Conservation (phyloP, 2,113 vertebrate species). For the Lophura nycthemera region DNA sequence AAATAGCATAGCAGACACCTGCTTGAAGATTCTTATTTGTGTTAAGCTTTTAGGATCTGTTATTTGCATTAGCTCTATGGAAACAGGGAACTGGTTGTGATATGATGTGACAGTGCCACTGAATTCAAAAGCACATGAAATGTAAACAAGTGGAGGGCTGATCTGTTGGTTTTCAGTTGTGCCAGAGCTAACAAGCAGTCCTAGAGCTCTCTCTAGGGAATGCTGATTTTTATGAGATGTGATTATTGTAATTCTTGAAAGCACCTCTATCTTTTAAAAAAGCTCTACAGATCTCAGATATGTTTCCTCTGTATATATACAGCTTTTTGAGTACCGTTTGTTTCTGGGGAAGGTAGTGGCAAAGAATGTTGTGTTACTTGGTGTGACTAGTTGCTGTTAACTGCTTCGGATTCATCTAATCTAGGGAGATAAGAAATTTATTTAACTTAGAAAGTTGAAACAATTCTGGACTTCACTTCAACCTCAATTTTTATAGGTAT, state of each 20-base stretch:
- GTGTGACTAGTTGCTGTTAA: not conserved
- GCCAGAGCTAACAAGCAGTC: conserved; percentile 1
- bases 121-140: conserved; percentile 21
- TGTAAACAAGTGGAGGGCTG: not conserved
- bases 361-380: not conserved
- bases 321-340: not conserved
- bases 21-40: not conserved
- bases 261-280: not conserved
- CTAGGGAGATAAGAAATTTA: not conserved
- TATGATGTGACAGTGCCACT: not conserved
- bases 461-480: not conserved
- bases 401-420: not conserved
- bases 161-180: conserved; percentile 13
- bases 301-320: not conserved
- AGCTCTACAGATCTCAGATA: rapidly evolving
- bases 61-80: not conserved
- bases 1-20: not conserved
- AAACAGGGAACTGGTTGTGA: not conserved
- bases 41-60: not conserved
- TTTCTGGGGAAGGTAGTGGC: not conserved
- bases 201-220: not conserved
- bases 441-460: not conserved
- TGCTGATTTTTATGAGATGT: not conserved
- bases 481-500: not conserved
- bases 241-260: conserved; percentile 23